A percentile compares a stretch with the other conserved stretches of the same genome.
Conservation (phyloP, 2,113 vertebrate genomes). For the Pyrgilauda ruficollis region DNA sequence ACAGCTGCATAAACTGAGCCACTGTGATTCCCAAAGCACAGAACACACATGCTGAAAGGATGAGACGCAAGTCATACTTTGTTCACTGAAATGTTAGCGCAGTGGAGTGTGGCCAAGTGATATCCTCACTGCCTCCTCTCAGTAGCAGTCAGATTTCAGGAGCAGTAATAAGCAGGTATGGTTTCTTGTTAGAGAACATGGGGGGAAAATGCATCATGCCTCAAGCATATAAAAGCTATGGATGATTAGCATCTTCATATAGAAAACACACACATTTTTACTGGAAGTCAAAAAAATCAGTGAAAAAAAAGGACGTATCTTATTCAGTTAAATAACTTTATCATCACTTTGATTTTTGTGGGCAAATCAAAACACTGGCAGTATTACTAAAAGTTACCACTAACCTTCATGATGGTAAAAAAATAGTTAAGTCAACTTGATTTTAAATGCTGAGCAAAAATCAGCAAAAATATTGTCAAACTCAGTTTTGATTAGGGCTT, state of each 20-base stretch:
- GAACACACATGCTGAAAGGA: neutral
- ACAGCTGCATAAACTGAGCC: neutral
- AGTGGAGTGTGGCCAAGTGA: neutral
- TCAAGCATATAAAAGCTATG: neutral
- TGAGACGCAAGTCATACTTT: neutral
- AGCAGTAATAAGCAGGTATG: neutral
- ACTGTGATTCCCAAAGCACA: neutral
- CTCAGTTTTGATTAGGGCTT: neutral
- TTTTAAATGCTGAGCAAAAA: neutral
- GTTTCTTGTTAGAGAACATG: neutral
- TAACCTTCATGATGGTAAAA: neutral
- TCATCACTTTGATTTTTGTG: neutral
- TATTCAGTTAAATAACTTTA: neutral
- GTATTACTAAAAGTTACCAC: neutral
- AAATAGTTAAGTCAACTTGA: neutral
- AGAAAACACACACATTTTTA: neutral
- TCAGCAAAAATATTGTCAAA: neutral
- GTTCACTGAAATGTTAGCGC: neutral
- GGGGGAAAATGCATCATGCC: rapidly evolving
- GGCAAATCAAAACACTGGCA: neutral
- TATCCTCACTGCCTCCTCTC: neutral
- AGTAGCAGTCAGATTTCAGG: neutral
- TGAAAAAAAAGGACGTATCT: neutral
- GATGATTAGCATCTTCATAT: neutral
- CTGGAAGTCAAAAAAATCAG: neutral